Conservation (phyloP, 2,113 vertebrate genomes). For the Cynocephalus volans region DNA sequence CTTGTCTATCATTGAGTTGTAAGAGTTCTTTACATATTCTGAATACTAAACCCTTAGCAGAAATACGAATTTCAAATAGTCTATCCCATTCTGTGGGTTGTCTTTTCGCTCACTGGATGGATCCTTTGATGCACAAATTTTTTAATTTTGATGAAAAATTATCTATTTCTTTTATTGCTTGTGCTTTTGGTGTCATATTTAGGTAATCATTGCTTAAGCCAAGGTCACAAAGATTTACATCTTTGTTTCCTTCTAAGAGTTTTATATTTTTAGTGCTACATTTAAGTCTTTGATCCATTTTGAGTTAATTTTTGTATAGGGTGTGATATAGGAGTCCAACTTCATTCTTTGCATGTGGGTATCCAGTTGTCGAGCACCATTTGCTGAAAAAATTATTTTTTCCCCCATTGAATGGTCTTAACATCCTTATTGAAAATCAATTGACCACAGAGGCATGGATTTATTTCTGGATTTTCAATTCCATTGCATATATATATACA, state of each 20-base stretch:
- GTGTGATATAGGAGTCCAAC: not conserved
- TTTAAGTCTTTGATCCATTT: not conserved
- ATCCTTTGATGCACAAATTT: not conserved
- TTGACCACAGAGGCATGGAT: not conserved
- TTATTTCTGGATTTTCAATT: not conserved
- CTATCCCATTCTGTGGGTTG: not conserved
- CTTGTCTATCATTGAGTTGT: not conserved
- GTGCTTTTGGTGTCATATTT: not conserved
- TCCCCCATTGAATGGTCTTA: not conserved
- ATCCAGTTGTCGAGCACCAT: not conserved
- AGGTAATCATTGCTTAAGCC: not conserved
- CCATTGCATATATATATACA: not conserved
- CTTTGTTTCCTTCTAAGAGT: not conserved
- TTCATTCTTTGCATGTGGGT: not conserved
- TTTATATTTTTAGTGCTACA: not conserved
- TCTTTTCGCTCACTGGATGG: not conserved
- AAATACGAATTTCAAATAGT: not conserved
- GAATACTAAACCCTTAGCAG: not conserved
- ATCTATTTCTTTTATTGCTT: not conserved
- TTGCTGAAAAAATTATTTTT: not conserved
- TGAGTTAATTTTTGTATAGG: not conserved
- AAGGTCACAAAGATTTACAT: not conserved
- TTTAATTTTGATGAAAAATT: not conserved
- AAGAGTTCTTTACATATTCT: not conserved
- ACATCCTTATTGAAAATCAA: not conserved